phyloP scores from a whole-genome alignment of 2,797 vertebrate genomes.

The Anguilla megastoma region DNA sequence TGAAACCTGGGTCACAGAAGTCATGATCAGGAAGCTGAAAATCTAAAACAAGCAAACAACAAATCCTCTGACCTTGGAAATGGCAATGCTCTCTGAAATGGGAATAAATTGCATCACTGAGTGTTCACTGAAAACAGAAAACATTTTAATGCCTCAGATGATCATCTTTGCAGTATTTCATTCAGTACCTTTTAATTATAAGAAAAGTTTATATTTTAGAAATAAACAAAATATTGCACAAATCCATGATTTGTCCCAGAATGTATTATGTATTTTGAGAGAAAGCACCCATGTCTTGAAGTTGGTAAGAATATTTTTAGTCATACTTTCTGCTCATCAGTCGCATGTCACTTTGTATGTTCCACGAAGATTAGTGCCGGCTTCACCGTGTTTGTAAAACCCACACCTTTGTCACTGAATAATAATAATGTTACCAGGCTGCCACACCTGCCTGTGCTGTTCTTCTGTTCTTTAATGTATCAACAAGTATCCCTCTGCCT shows the following conservation, averaged over 20 bases:
- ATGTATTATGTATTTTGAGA: neutral
- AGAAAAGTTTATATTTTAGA: neutral
- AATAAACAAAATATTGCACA: neutral
- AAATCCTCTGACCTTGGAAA: neutral
- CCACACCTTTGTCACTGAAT: neutral
- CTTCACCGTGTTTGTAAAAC: neutral
- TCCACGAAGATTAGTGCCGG: neutral
- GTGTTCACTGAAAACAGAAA: neutral
- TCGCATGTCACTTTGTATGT: neutral
- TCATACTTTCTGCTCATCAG: neutral
- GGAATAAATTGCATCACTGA: neutral
- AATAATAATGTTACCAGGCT: neutral
- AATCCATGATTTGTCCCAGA: neutral
- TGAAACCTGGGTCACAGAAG: conserved; percentile 10
- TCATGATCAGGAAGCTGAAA: conserved; percentile 21
- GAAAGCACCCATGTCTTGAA: neutral
- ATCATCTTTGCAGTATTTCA: neutral
- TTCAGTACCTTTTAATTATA: neutral
- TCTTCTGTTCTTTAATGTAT: neutral
- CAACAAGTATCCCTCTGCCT: neutral
- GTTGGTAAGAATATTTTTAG: neutral
- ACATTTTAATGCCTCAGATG: neutral
- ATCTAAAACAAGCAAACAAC: neutral
- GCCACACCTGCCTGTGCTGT: neutral
- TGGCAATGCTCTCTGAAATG: neutral